Evolutionary conservation across 2,113 vertebrate genomes (phyloP), one percentile per base, ranked within the genome.

Genomic region (Pollachius pollachius): DNA sequence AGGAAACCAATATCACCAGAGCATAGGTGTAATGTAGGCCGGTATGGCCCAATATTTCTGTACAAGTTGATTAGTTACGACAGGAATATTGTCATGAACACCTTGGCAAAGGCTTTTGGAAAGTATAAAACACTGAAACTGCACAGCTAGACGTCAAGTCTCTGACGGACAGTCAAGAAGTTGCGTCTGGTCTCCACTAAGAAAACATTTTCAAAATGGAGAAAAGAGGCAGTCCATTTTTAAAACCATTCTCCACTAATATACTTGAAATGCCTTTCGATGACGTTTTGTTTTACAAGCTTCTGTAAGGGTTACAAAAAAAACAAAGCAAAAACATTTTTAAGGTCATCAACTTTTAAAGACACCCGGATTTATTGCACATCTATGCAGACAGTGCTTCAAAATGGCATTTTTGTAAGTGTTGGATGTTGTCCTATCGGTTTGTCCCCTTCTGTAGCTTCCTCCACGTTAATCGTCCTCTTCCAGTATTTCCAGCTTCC

Each of bases 281-380:
- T 79, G 83, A 79, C 79, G 62, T 72, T 80, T 75, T 78, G 78
- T 86, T 82, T 82, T 74, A 87, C 83, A 89, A 88, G 89, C 82
- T 83, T 86, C 65, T 8, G 64, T 82, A 78, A 85, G 81, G 79
- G 81, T 86, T 86, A 88, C 77, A 82, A 88, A 88, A 82, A 70
- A 62, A 72, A 68, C 77, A 80, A 87, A 81, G 70, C 41, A 57
- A 17, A 57, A 57, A 57, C 15, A 57, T 57, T 16, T 78, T 78
- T 77, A 92, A 90, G 86, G 81, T 91, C 74, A 79, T 91, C 74
- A 79, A 78, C 88, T 57, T 88, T 87, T 85, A 91, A 91, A 92
- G 90, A 92, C 90, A 93, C 90, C 85, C 94, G 92, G 91, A 94
- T 96, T 95, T 97, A 98, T 95, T 95, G 95, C 95, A 97, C 95